phyloP scores from a whole-genome alignment of 2,888 invertebrate genomes.

The Azorinus chamasolen region DNA sequence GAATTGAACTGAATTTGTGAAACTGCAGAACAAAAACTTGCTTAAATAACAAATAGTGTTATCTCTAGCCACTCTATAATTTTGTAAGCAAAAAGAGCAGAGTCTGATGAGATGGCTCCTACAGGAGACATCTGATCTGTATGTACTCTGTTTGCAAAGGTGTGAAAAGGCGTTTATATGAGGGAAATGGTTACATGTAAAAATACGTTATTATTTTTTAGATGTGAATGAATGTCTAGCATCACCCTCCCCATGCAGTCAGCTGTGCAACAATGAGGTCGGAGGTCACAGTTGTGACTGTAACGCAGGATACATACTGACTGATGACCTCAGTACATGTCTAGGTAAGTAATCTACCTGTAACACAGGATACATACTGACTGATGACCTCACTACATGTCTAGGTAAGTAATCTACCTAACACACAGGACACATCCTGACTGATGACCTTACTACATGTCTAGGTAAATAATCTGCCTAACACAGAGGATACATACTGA shows the following conservation, averaged over 20 bases:
- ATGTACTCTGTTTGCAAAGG: no score
- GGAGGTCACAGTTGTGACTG: slow-evolving; percentile 46
- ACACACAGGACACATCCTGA: slow-evolving; percentile 50
- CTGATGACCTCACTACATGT: slow-evolving; percentile 45
- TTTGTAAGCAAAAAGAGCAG: no score
- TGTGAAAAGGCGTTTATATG: no score
- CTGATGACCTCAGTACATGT: slow-evolving; percentile 45
- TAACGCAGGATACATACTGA: slow-evolving; percentile 56
- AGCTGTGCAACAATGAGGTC: slow-evolving; percentile 13
- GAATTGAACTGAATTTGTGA: no score
- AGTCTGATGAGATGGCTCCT: no score
- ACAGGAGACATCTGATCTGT: no score
- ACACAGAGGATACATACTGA: slow-evolving; percentile 51
- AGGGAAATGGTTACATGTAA: no score
- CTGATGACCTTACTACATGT: slow-evolving; percentile 45
- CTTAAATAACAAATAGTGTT: no score
- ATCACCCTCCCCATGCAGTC: neutral
- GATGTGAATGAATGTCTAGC: slow-evolving; percentile 20
- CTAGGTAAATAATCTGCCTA: slow-evolving; percentile 47
- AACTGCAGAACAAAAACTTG: no score
- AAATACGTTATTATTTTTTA: slow-evolving; percentile 2
- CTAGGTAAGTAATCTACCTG: slow-evolving; percentile 49
- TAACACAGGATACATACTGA: slow-evolving; percentile 51
- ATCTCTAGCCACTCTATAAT: no score
- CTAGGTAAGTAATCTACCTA: slow-evolving; percentile 48